Percentiles rank a stretch among this genome's conserved stretches.
phyloP scores from a whole-genome alignment of 2,113 vertebrate species.

The Corythornis cristatus region DNA sequence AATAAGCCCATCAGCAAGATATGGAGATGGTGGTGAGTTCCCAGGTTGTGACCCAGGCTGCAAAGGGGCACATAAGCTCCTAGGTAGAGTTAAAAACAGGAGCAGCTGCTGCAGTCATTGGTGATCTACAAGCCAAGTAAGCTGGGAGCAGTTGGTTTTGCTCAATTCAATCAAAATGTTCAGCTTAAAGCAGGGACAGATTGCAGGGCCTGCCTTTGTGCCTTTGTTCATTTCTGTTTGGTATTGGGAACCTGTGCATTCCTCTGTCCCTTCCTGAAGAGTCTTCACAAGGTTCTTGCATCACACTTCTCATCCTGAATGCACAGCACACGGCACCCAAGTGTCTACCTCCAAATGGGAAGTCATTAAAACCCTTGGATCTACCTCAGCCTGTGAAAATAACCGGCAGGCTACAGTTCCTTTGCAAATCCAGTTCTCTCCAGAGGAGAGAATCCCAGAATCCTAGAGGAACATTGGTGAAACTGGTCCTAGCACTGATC shows the following conservation, averaged over 20 bases:
- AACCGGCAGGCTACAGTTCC: not conserved
- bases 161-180: not conserved
- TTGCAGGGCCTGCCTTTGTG: not conserved
- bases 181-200: not conserved
- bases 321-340: fast-evolving
- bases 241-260: not conserved
- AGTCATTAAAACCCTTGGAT: not conserved
- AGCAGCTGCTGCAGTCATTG: not conserved
- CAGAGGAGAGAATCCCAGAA: not conserved
- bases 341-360: slow-evolving; percentile 8
- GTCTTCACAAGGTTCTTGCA: not conserved
- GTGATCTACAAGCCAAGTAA: not conserved
- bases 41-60: not conserved
- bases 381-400: not conserved
- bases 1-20: not conserved
- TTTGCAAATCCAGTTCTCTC: not conserved
- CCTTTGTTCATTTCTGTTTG: not conserved
- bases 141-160: not conserved
- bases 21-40: not conserved
- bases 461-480: not conserved
- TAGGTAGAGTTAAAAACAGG: not conserved
- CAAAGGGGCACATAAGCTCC: not conserved
- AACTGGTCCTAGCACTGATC: not conserved
- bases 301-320: not conserved
- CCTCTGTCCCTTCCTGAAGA: not conserved